Conservation (phyloP, 2,888 invertebrate species). For the Ecliptopera silaceata region DNA sequence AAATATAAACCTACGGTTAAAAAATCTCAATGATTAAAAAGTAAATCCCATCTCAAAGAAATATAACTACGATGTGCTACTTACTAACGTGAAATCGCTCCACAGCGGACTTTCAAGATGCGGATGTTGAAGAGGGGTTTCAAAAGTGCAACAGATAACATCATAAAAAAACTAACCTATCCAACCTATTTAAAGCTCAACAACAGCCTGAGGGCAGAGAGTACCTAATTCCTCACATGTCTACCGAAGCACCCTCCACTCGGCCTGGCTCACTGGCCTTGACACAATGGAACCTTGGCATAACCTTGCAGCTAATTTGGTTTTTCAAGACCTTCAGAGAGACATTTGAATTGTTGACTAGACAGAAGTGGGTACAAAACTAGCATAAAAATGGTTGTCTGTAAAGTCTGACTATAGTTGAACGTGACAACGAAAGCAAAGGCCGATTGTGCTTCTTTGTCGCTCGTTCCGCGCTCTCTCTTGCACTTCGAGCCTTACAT, state of each 20-base stretch:
- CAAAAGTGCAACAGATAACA: background rate
- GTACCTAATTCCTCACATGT: constrained; percentile 47
- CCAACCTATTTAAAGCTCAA: constrained; percentile 39
- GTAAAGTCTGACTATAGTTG: no score
- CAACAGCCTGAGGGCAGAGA: constrained; percentile 45
- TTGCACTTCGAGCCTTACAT: no score
- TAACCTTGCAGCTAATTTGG: constrained; percentile 42
- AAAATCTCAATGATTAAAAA: no score
- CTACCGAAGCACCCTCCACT: constrained; percentile 44
- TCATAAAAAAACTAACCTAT: constrained; percentile 24
- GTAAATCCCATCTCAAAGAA: no score
- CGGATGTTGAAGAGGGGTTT: no score
- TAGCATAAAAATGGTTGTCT: no score
- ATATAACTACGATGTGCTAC: no score
- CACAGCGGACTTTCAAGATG: no score
- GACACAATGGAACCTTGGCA: constrained; percentile 52
- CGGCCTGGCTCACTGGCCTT: constrained; percentile 43
- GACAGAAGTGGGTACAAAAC: background rate
- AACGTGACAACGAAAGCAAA: no score
- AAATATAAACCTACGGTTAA: no score
- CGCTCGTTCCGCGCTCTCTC: no score
- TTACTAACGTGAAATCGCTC: background rate
- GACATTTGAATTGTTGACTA: background rate
- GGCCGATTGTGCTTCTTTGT: no score
- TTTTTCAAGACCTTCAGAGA: constrained; percentile 17